A percentile compares a stretch with the other conserved stretches of the same genome.
Conservation (phyloP, 1,140 invertebrate genomes). For the Papilio glaucus region DNA sequence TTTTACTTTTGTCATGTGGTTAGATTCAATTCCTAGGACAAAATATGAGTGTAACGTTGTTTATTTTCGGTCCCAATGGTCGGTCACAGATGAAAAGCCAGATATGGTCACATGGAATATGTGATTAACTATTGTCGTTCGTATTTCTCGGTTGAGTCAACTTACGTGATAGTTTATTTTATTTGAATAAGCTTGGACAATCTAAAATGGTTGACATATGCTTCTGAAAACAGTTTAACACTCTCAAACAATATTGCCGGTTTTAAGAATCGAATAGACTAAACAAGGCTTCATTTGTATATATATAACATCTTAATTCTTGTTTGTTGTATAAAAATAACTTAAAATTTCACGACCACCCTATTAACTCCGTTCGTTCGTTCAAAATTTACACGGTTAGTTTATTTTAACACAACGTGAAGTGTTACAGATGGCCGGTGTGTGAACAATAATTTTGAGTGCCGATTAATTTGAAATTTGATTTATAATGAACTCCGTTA, state of each 20-base stretch:
- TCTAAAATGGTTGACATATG: too few relatives aligned
- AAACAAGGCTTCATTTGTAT: background rate
- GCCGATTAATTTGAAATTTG: conserved; percentile 30
- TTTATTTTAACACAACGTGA: conserved; percentile 53
- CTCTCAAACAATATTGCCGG: background rate
- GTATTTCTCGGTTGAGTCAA: too few relatives aligned
- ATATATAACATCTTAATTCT: background rate
- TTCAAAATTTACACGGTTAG: conserved; percentile 48
- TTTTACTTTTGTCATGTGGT: too few relatives aligned
- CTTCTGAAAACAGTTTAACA: too few relatives aligned
- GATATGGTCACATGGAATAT: too few relatives aligned
- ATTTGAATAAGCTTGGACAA: too few relatives aligned
- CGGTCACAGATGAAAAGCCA: too few relatives aligned
- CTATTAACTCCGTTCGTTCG: conserved; percentile 21
- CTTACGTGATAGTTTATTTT: too few relatives aligned
- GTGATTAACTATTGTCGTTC: too few relatives aligned
- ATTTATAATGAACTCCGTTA: conserved; percentile 21
- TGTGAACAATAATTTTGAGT: conserved; percentile 41
- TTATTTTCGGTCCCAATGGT: too few relatives aligned
- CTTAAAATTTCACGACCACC: conserved; percentile 11
- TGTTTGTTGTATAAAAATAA: conserved; percentile 3
- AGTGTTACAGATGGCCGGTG: conserved; percentile 39
- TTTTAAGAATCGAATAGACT: conserved; percentile 12
- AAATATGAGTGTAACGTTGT: too few relatives aligned
- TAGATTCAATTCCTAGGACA: too few relatives aligned